These are phyloP conservation scores for Barbus barbus DNA, from an alignment of 2,113 vertebrate species.

Conservation along the genomic window DNA sequence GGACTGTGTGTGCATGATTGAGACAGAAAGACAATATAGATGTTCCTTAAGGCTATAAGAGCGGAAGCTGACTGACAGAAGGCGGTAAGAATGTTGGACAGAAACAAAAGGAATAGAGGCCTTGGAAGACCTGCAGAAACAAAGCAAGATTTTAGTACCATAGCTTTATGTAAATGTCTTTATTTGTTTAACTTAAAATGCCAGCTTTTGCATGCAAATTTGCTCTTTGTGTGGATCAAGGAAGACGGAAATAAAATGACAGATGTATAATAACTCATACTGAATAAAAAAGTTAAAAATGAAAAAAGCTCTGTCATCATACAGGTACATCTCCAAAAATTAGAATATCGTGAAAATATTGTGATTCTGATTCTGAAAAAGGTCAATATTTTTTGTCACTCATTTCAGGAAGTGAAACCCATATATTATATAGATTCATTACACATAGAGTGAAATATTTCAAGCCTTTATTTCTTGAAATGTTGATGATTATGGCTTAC, in stretches of 20 bases:
- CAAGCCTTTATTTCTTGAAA: no score
- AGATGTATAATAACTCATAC: neutral
- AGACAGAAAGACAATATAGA: conserved; percentile 53
- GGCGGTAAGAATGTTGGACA: conserved; percentile 34
- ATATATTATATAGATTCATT: no score
- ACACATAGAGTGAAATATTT: no score
- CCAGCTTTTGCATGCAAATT: conserved; percentile 24
- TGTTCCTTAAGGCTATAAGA: conserved; percentile 28
- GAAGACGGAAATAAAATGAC: neutral
- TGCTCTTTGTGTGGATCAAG: neutral
- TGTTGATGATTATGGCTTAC: no score
- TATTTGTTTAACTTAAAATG: conserved; percentile 49
- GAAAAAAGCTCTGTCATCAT: neutral
- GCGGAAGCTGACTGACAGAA: conserved; percentile 49
- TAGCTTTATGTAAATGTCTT: conserved; percentile 46
- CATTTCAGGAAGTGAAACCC: no score
- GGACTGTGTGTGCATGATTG: conserved; percentile 39
- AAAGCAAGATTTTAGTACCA: conserved; percentile 30
- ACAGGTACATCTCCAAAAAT: no score
- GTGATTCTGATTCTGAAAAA: no score
- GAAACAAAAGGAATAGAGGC: conserved; percentile 20
- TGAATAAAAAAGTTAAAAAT: neutral
- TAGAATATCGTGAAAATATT: no score
- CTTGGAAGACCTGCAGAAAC: no score
- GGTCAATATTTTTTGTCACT: no score